Evolutionary conservation across 2,113 vertebrate species (phyloP).

Genomic region (Orthonyx spaldingii): DNA sequence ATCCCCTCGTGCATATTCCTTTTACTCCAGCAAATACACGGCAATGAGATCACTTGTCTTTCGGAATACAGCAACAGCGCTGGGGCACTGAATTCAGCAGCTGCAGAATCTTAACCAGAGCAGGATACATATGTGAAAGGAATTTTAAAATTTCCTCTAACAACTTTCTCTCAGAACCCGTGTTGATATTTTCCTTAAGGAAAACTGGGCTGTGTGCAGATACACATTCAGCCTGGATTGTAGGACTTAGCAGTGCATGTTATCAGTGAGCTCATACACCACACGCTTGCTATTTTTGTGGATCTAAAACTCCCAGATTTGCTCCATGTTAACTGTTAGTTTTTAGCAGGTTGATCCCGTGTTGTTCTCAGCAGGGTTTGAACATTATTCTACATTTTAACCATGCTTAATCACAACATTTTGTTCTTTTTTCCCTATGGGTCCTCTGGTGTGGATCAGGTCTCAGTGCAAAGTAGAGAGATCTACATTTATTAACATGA

Average conservation of each 20-base stretch:
- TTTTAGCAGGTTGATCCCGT: background rate
- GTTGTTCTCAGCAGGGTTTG: background rate
- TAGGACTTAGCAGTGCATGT: background rate
- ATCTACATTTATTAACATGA: background rate
- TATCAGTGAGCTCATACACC: background rate
- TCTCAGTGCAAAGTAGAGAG: background rate
- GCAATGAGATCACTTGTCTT: conserved; percentile 25
- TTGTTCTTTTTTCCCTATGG: background rate
- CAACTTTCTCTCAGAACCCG: background rate
- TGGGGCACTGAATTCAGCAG: conserved; percentile 28
- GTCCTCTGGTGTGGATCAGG: background rate
- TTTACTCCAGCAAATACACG: conserved; percentile 9
- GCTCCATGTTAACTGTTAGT: background rate
- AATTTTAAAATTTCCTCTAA: conserved; percentile 21
- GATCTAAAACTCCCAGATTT: background rate
- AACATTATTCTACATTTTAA: background rate
- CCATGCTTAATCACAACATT: background rate
- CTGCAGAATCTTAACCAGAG: conserved; percentile 38
- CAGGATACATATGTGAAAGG: conserved; percentile 14
- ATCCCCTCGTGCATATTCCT: background rate
- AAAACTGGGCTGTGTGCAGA: background rate
- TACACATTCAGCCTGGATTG: background rate
- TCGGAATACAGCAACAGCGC: background rate
- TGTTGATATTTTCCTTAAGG: background rate
- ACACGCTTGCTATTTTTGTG: background rate